A percentile compares a stretch with the other conserved stretches of the same genome.
Evolutionary conservation across 2,113 vertebrate genomes (phyloP).

Genomic region (Corythornis madagascariensis): DNA sequence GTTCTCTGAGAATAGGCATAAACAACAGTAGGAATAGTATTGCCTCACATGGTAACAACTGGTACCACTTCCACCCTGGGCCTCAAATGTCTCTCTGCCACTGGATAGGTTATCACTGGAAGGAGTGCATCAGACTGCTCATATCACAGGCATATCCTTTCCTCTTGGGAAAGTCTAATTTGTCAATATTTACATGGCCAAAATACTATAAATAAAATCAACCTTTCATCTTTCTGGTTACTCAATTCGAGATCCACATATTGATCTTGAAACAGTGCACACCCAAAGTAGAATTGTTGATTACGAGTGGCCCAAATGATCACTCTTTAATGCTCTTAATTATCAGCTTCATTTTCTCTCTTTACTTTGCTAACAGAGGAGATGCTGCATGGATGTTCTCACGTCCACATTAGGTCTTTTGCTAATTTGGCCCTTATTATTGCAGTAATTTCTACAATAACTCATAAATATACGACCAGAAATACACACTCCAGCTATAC

Average conservation of each 20-base stretch:
- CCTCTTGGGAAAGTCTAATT: background rate
- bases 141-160: background rate
- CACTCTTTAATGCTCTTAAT: background rate
- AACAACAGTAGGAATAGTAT: background rate
- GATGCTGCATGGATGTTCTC: background rate
- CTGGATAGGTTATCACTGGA: background rate
- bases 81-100: background rate
- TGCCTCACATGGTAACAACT: accelerated
- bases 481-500: accelerated
- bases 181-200: background rate
- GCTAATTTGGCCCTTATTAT: background rate
- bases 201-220: background rate
- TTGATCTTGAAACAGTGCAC: background rate
- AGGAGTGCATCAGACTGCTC: background rate
- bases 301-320: background rate
- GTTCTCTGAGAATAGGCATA: background rate
- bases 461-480: background rate
- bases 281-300: background rate
- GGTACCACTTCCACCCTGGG: background rate
- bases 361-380: background rate
- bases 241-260: background rate
- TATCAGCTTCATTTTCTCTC: background rate
- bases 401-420: background rate
- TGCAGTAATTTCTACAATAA: background rate
- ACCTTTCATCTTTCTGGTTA: background rate